Conservation (phyloP, 2,797 vertebrate species). For the Gobionotothen gibberifrons region DNA sequence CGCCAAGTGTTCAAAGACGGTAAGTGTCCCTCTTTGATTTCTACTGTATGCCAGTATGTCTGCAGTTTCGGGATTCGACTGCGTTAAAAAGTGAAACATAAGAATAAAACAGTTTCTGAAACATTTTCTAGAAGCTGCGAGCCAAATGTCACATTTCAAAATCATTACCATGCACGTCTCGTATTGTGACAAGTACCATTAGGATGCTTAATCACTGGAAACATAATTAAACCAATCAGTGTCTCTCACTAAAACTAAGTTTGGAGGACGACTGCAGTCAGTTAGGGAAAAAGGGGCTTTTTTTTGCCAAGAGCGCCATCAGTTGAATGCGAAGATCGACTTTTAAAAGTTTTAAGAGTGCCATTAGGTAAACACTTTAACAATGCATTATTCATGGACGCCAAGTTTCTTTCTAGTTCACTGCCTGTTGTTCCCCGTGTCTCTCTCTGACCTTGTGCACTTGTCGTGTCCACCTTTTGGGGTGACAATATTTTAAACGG, state of each 20-base stretch:
- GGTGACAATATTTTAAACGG: slow-evolving; percentile 54
- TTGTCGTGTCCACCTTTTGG: slow-evolving; percentile 62
- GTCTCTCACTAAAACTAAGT: slow-evolving; percentile 55
- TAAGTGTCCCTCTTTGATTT: slow-evolving; percentile 63
- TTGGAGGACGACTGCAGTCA: slow-evolving; percentile 38
- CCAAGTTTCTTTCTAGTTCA: slow-evolving; percentile 66
- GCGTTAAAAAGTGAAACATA: not conserved
- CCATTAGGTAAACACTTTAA: slow-evolving; percentile 68
- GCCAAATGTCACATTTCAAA: slow-evolving; percentile 35
- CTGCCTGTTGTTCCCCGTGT: slow-evolving; percentile 51
- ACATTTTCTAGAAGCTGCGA: not conserved
- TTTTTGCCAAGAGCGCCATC: slow-evolving; percentile 41
- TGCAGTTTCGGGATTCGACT: not conserved
- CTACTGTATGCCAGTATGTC: not conserved
- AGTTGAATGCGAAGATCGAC: slow-evolving; percentile 55
- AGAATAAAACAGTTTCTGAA: not conserved
- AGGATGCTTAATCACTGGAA: slow-evolving; percentile 73
- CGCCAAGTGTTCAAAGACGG: slow-evolving; percentile 62
- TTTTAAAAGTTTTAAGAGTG: slow-evolving; percentile 70
- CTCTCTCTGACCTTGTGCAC: slow-evolving; percentile 58
- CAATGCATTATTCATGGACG: slow-evolving; percentile 77
- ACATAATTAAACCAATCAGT: slow-evolving; percentile 79
- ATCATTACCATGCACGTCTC: slow-evolving; percentile 65
- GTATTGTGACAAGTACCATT: slow-evolving; percentile 53
- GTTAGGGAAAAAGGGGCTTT: slow-evolving; percentile 32